phyloP scores from a whole-genome alignment of 2,888 invertebrate genomes.

The Erebia epiphron region DNA sequence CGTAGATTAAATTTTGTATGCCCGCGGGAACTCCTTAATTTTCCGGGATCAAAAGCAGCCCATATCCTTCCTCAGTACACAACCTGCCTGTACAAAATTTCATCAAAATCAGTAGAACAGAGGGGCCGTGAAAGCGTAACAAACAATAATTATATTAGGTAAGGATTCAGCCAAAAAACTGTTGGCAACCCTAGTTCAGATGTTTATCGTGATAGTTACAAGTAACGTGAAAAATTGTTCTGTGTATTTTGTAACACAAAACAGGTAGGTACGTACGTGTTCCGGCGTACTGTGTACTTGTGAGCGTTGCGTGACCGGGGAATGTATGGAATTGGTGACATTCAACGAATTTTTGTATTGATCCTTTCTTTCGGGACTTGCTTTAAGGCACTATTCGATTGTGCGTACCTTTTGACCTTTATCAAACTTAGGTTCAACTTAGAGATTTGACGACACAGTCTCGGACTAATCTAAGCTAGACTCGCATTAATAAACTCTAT shows the following conservation, averaged over 20 bases:
- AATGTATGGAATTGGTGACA: constrained; percentile 15
- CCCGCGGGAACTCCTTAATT: too few relatives aligned
- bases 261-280: constrained; percentile 4
- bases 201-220: constrained; percentile 29
- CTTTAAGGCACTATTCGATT: background rate
- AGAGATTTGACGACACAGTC: too few relatives aligned
- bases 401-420: background rate
- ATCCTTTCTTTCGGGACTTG: background rate
- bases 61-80: too few relatives aligned
- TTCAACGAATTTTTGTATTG: constrained; percentile 2
- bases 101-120: too few relatives aligned
- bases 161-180: too few relatives aligned
- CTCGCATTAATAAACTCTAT: too few relatives aligned
- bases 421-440: background rate
- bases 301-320: constrained; percentile 16
- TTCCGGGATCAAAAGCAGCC: too few relatives aligned
- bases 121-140: too few relatives aligned
- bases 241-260: constrained; percentile 22
- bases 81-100: too few relatives aligned
- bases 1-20: too few relatives aligned
- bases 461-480: too few relatives aligned
- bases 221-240: constrained; percentile 27
- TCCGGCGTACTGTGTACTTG: background rate
- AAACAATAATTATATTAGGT: too few relatives aligned
- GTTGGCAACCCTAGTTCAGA: constrained; percentile 10